A percentile compares a stretch with the other conserved stretches of the same genome.
Evolutionary conservation across 1,140 invertebrate species (phyloP).

Genomic region (Globodera rostochiensis): DNA sequence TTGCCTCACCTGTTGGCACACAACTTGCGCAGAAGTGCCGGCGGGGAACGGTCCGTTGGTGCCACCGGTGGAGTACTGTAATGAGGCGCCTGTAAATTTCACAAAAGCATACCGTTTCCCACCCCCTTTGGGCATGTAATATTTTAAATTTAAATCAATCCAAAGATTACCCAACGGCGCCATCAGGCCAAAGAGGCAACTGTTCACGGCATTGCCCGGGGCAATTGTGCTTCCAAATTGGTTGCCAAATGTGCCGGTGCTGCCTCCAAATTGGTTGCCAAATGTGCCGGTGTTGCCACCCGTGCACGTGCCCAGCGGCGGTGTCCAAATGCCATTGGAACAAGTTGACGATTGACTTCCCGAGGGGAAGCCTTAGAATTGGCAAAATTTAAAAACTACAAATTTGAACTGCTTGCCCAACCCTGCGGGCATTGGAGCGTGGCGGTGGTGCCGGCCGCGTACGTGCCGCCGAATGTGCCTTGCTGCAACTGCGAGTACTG

Average conservation of each 20-base stretch:
- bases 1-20: slow-evolving; percentile 16
- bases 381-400: neutral
- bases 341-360: slow-evolving; percentile 9
- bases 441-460: slow-evolving; percentile 14
- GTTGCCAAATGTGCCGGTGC: slow-evolving; percentile 12
- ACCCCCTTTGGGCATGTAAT: too few species aligned
- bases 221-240: neutral
- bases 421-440: slow-evolving; percentile 11
- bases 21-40: slow-evolving; percentile 9
- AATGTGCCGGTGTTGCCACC: slow-evolving; percentile 1
- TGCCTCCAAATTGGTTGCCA: slow-evolving; percentile 2
- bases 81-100: slow-evolving; percentile 17
- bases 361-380: slow-evolving; percentile 12
- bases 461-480: slow-evolving; percentile 6
- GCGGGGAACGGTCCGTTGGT: slow-evolving; percentile 1
- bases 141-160: too few species aligned
- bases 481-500: slow-evolving; percentile 5
- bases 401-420: neutral
- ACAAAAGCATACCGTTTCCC: neutral
- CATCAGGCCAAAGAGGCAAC: slow-evolving; percentile 8
- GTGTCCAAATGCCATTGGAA: slow-evolving; percentile 15
- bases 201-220: slow-evolving; percentile 1
- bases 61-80: neutral
- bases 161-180: slow-evolving; percentile 19
- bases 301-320: slow-evolving; percentile 14